These are phyloP conservation scores for Rosalia funebris DNA, from an alignment of 2,888 invertebrate species.

Conservation along the genomic window DNA sequence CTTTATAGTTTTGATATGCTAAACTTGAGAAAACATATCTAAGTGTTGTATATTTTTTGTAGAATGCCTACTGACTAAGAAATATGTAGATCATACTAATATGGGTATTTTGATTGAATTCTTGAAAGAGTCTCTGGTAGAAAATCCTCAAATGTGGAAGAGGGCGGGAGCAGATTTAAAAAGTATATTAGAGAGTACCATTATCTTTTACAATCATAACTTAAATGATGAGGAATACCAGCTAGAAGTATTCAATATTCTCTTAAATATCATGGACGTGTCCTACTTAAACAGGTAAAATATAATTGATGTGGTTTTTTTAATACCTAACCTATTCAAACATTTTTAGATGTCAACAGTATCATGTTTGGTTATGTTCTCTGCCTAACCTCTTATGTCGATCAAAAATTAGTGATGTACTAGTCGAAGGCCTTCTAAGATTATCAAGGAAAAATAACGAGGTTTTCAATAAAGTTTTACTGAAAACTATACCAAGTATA, in stretches of 20 bases:
- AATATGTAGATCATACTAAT: conserved; percentile 39
- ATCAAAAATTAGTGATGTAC: conserved; percentile 65
- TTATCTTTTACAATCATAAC: conserved; percentile 40
- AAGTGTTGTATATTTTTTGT: no score
- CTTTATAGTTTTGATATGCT: no score
- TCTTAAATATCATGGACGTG: conserved; percentile 65
- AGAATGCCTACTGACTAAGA: conserved; percentile 45
- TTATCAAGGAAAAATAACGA: conserved; percentile 69
- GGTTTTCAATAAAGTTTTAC: conserved; percentile 66
- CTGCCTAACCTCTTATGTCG: conserved; percentile 69
- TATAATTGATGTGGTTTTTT: conserved; percentile 40
- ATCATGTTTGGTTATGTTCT: conserved; percentile 66
- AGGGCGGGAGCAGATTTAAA: conserved; percentile 45
- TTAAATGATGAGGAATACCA: conserved; percentile 46
- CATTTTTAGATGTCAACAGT: conserved; percentile 57
- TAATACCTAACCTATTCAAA: conserved; percentile 10
- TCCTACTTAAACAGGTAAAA: conserved; percentile 56
- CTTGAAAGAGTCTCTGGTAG: conserved; percentile 44
- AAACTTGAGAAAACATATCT: no score
- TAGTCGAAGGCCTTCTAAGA: conserved; percentile 68
- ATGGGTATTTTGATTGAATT: conserved; percentile 43
- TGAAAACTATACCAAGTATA: conserved; percentile 63
- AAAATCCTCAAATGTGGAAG: conserved; percentile 46
- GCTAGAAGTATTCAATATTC: conserved; percentile 62
- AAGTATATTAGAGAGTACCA: conserved; percentile 42